Evolutionary conservation across 1,140 invertebrate genomes (phyloP), one percentile per base, ranked within the genome.

Genomic region (Microplitis demolitor): DNA sequence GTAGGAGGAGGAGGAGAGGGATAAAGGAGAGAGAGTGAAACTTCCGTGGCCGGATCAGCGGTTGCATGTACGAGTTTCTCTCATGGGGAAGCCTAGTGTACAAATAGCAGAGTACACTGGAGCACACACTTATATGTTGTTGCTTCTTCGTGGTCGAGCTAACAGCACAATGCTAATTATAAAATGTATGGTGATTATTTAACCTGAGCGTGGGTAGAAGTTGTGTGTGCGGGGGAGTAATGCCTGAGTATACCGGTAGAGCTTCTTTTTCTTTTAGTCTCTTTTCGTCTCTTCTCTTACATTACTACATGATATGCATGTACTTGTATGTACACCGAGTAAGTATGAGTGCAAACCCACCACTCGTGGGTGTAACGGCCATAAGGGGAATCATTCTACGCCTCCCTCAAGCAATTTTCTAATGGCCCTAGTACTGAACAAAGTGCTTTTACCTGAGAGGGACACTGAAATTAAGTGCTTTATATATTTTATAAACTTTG

Each of bases 171-270:
- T 70, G 64, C 68, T 74, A 74, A 77, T 77, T 77, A 75, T 77
- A 75, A 77, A 77, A 74, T 77, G 69, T 74, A 66, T 68, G 60
- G 67, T 69, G 72, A 72, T 74, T 76, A 73, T 75, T 73, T 69
- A 73, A 71, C 58, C n/a, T 58, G 66, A 35, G 60, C 61, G 51
- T 69, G 54, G 53, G 53, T 64, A 68, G 45, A 66, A 72, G 63
- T 24, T 53, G 61, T 39, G 13, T 62, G 31, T 9, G 45, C 31
- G 56, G 33, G n/a, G 39, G 37, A 16, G 6, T 34, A 35, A 37
- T 31, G 9, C 45, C 33, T 5, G 16, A 54, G 33, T 71, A 8
- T 58, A 50, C 33, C 50, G 34, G 2, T 56, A 69, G 53, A 16
- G 56, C 34, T 34, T 69, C 54, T 69, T 56, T 56, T 35, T 14